Evolutionary conservation across 2,113 vertebrate species (phyloP), one percentile per base, ranked within the genome.

Genomic region (Anser cygnoides): DNA sequence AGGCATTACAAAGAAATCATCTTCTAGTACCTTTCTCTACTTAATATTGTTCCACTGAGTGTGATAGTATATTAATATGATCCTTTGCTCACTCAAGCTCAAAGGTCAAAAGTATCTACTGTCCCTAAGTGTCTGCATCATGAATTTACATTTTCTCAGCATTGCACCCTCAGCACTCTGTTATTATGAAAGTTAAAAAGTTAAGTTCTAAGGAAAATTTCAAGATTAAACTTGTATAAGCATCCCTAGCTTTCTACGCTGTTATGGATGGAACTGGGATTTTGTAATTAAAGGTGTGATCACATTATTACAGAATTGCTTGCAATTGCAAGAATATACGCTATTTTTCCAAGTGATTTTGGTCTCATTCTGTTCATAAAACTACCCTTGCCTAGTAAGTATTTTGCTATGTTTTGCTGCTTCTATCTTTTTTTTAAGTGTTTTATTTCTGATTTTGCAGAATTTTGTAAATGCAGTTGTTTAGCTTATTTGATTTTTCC

Each of bases 31-130:
- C 23, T 43, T 94, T 88, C 31, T 76, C 9, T 63, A 55, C 21
- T 71, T 91, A 21, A 82, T 84, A 58, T 71, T 94, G 5, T 62
- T 82, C 23, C 44, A 72, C 13, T 23, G 71, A 88, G 20, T 84
- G 68, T 76, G 58, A 49, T 81, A 90, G 88, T 83, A 79, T 91
- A 80, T 83, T 95, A 85, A 78, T 93, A 88, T 55, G 5, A 82
- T 62, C 22, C 44, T 65, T 88, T 81, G 12, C 20, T 73, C 54
- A 52, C 44, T 76, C 20, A 78, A 21, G 18, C 29, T 79, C 35
- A 83, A 76, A 71, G 33, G 23, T 15, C 31, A 70, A 87, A 83
- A 44, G 23, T 92, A 66, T 31, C 71, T 84, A 72, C 52, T 57
- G 52, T 84, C 52, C 84, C 78, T 87, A 85, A 94, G 93, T 73